These are phyloP conservation scores for Malthinus seriepunctatus DNA, from an alignment of 2,888 invertebrate species.

Conservation along the genomic window DNA sequence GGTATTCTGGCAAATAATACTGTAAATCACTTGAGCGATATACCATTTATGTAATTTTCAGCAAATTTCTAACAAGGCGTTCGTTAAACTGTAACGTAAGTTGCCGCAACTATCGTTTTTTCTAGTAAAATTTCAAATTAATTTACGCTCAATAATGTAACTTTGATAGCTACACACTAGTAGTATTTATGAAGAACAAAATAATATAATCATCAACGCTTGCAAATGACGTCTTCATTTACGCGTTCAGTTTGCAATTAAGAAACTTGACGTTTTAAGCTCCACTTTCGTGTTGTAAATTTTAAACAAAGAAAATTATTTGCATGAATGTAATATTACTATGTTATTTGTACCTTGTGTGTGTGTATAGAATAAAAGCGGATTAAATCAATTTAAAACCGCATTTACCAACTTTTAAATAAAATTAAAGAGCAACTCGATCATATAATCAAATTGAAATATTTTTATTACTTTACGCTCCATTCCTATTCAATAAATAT, in stretches of 20 bases:
- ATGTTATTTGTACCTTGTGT: too few species aligned
- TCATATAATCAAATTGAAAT: too few species aligned
- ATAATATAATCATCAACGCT: conserved; percentile 23
- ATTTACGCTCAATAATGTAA: conserved; percentile 22
- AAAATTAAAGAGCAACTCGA: too few species aligned
- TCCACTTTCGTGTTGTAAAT: conserved; percentile 6
- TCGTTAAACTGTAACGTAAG: not conserved
- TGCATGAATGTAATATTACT: not conserved
- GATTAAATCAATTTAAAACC: too few species aligned
- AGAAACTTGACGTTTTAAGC: conserved; percentile 14
- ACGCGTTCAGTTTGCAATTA: conserved; percentile 17
- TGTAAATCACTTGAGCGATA: conserved; percentile 18
- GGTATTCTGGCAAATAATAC: conserved; percentile 16
- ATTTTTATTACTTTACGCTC: too few species aligned
- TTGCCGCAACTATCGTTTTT: too few species aligned
- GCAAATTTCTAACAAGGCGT: conserved; percentile 8
- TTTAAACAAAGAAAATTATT: not conserved
- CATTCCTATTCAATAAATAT: too few species aligned
- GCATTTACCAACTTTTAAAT: too few species aligned
- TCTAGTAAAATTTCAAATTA: conserved; percentile 20
- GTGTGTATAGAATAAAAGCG: too few species aligned
- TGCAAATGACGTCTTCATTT: conserved; percentile 29
- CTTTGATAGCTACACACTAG: conserved; percentile 27
- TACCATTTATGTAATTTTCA: conserved; percentile 21
- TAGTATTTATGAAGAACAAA: conserved; percentile 20